phyloP scores from a whole-genome alignment of 2,797 vertebrate species.

The Melanotaenia parkinsoni region DNA sequence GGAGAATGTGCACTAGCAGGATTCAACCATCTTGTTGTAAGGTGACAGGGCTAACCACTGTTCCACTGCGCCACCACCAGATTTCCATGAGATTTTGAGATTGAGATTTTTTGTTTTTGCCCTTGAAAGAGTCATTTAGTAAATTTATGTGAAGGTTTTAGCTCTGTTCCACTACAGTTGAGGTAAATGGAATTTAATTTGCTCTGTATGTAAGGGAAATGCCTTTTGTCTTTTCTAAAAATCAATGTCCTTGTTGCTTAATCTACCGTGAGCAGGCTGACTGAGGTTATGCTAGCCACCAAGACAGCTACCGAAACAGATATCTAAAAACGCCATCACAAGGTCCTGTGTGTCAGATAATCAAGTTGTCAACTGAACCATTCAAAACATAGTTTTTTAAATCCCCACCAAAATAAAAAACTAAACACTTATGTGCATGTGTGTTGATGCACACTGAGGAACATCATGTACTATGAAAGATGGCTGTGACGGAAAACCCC shows the following conservation, averaged over 20 bases:
- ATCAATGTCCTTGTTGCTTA: not conserved
- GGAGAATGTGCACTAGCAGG: not conserved
- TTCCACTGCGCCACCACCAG: too few relatives aligned
- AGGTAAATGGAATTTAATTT: not conserved
- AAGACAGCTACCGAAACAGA: too few relatives aligned
- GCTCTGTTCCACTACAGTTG: not conserved
- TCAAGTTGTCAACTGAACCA: not conserved
- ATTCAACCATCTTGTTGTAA: not conserved
- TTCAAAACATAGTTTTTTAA: not conserved
- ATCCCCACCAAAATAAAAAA: not conserved
- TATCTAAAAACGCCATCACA: too few relatives aligned
- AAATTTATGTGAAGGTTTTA: not conserved
- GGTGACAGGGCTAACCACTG: too few relatives aligned
- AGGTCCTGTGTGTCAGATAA: not conserved
- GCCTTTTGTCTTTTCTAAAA: not conserved
- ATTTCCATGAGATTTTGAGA: not conserved
- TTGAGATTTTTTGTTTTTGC: constrained; percentile 5
- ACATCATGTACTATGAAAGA: not conserved
- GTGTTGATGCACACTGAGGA: not conserved
- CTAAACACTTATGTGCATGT: not conserved
- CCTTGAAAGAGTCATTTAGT: not conserved
- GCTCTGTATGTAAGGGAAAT: not conserved
- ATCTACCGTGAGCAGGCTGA: not conserved
- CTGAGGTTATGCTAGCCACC: too few relatives aligned
- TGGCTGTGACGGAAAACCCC: not conserved